Base-by-base conservation (phyloP, 1,140 invertebrate genomes). In the Probaryconus sp. region DNA sequence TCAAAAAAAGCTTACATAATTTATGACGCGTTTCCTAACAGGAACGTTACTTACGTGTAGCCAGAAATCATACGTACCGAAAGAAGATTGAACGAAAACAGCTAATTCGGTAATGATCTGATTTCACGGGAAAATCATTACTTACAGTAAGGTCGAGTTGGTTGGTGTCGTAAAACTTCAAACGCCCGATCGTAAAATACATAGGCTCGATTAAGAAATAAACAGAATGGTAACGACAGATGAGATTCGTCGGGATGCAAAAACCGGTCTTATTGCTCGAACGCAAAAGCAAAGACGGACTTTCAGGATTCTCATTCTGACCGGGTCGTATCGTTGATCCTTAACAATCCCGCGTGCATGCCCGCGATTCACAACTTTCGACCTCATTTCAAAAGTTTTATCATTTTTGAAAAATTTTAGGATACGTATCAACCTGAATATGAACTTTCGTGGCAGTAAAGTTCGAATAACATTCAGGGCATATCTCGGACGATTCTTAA, bases 131-230 rank as follows among this genome's bases (percentile, higher is more conserved):
- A 55, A 38, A 47, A 63, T 65, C 13, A 48, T 55, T 55, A 45
- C 5, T 28, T 1, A 10, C 1, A 11, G 45, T 14, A 31, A 42
- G 2, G 9, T 20, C 3, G 40, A 24, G 11, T 11, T 14, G 20
- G n/a, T 14, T 11, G 1, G 1, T 6, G 35, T 69, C 38, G 47
- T 69, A 69, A 69, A 69, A 69, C 55, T 56, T 67, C 43, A 67
- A 67, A 60, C 40, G 55, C 53, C 9, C 37, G 14, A 14, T 51
- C 65, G 30, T 58, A 51, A 51, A 69, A 31, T 40, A 17, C 47
- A 31, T 69, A 47, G 65, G 65, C 55, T 55, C 48, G 55, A 69
- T 69, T 69, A 61, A 69, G 65, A 69, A 69, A 61, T 61, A 61
- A 69, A 69, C 65, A 61, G 40, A 9, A 61, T 16, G 20, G 65